A percentile compares a stretch with the other conserved stretches of the same genome.
Evolutionary conservation across 1,140 invertebrate species (phyloP).

Genomic region (Drosophila ananassae): DNA sequence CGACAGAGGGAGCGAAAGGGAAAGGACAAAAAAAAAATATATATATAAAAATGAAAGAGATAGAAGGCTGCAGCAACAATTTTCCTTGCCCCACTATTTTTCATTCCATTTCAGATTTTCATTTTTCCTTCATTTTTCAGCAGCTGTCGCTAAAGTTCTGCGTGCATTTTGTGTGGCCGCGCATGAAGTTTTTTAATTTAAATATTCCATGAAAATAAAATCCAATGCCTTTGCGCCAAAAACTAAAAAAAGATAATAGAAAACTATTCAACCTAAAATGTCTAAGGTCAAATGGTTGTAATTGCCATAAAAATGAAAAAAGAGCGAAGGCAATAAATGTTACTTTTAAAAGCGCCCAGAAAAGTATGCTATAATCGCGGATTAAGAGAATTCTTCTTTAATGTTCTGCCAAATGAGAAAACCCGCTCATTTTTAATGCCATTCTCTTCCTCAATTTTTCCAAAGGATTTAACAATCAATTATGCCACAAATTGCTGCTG

Average conservation of each 20-base stretch:
- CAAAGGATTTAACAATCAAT: conserved; percentile 44
- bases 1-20: conserved; percentile 18
- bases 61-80: conserved; percentile 32
- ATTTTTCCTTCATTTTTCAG: conserved; percentile 48
- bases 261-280: conserved; percentile 1
- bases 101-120: conserved; percentile 46
- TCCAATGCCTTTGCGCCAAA: conserved; percentile 26
- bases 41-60: conserved; percentile 1
- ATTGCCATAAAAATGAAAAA: conserved; percentile 15
- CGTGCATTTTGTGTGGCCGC: conserved; percentile 58
- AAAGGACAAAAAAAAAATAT: background rate
- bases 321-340: conserved; percentile 18
- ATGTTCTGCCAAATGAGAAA: background rate
- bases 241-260: background rate
- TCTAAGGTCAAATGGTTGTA: conserved; percentile 45
- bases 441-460: background rate
- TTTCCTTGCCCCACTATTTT: conserved; percentile 40
- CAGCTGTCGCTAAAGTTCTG: conserved; percentile 60
- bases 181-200: conserved; percentile 67
- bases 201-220: conserved; percentile 60
- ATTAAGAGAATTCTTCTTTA: background rate
- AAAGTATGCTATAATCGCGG: conserved; percentile 12
- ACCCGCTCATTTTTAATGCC: background rate
- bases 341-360: background rate
- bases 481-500: conserved; percentile 36